Evolutionary conservation across 2,797 vertebrate species (phyloP).

Genomic region (Sebastes baramenuke): DNA sequence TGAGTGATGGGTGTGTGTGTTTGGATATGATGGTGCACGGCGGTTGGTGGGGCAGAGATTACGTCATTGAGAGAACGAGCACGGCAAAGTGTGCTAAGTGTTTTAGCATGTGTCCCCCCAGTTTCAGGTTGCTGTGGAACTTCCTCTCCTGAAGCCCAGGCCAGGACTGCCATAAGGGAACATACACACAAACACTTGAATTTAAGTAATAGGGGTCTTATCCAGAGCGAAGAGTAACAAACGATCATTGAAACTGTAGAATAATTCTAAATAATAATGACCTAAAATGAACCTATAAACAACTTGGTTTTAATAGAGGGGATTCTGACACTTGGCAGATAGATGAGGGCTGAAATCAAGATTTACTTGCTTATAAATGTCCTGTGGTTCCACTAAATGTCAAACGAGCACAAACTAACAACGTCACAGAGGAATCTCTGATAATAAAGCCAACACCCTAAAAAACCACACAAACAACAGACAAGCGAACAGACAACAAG

Average conservation of each 20-base stretch:
- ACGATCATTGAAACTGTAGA: background rate
- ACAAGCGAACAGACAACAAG: background rate
- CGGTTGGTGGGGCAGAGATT: background rate
- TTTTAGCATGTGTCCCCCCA: background rate
- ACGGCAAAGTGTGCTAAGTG: too few species aligned
- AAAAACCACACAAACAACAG: background rate
- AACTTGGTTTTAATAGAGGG: background rate
- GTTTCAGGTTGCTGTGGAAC: background rate
- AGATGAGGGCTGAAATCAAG: background rate
- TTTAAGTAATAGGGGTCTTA: background rate
- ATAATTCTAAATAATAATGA: background rate
- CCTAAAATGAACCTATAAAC: background rate
- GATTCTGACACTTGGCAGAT: background rate
- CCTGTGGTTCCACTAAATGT: constrained; percentile 12
- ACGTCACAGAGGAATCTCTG: background rate
- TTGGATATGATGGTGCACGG: background rate
- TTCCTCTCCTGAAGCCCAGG: background rate
- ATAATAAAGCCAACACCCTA: constrained; percentile 3
- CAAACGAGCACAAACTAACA: background rate
- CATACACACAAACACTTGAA: background rate
- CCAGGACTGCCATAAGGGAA: background rate
- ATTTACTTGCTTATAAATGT: constrained; percentile 20
- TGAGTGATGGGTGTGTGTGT: background rate
- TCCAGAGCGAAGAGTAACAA: background rate
- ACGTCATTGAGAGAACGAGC: too few species aligned